Percentiles rank a stretch among this genome's conserved stretches.
These are phyloP conservation scores for Onchidella celtica DNA, from an alignment of 2,888 invertebrate species.

Conservation along the genomic window DNA sequence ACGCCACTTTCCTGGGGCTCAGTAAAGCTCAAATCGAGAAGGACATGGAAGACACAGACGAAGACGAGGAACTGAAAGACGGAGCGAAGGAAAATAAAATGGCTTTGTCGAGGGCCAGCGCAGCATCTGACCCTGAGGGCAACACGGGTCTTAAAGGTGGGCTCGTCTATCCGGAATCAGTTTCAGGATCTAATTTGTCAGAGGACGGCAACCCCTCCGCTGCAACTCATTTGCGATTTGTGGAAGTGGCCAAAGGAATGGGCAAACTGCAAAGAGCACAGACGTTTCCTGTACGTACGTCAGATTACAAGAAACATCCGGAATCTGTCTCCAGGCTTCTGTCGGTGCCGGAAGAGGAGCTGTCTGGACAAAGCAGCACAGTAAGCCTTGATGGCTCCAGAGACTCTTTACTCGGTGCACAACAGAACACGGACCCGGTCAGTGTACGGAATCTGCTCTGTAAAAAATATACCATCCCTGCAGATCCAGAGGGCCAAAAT, in stretches of 20 bases:
- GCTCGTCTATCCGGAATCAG: too few species aligned
- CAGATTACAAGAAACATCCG: not conserved
- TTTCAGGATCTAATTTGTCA: too few species aligned
- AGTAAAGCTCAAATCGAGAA: constrained; percentile 40
- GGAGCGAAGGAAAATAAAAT: not conserved
- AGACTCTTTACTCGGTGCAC: not conserved
- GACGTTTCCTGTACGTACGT: not conserved
- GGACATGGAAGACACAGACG: constrained; percentile 2
- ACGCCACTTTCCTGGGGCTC: constrained; percentile 43
- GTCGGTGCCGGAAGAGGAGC: not conserved
- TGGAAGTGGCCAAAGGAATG: not conserved
- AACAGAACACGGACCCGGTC: not conserved
- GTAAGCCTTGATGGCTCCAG: too few species aligned
- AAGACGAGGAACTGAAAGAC: not conserved
- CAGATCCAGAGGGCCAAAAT: not conserved
- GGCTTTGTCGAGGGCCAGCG: too few species aligned
- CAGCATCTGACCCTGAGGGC: not conserved
- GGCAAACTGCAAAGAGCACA: not conserved
- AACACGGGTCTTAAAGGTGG: not conserved
- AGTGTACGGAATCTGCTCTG: not conserved
- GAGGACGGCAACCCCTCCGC: not conserved
- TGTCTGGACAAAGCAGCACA: not conserved
- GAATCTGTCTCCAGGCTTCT: not conserved
- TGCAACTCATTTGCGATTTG: not conserved
- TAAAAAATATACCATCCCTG: not conserved